Evolutionary conservation across 2,888 invertebrate species (phyloP).

Genomic region (Caprella mutica): DNA sequence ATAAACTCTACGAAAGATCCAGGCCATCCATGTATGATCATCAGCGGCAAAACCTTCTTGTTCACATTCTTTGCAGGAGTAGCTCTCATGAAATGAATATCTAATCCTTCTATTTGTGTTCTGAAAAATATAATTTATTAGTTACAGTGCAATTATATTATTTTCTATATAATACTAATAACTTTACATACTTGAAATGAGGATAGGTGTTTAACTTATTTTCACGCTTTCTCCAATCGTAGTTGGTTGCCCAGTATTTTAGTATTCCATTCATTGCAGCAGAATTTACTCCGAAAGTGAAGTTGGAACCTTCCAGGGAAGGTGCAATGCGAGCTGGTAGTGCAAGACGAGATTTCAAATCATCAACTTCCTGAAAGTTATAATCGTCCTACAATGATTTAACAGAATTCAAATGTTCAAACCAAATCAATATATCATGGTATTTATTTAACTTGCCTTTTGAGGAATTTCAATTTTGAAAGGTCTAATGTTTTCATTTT

Average conservation of each 20-base stretch:
- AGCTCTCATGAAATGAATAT: constrained; percentile 63
- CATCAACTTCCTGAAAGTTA: constrained; percentile 19
- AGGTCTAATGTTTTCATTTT: not conserved
- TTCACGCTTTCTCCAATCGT: constrained; percentile 60
- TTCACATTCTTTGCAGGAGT: constrained; percentile 40
- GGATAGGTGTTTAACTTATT: constrained; percentile 56
- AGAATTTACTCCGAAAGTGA: constrained; percentile 70
- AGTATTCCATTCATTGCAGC: constrained; percentile 54
- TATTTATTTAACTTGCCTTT: constrained; percentile 6
- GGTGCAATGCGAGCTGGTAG: constrained; percentile 34
- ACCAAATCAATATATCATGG: no score
- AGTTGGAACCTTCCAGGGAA: constrained; percentile 47
- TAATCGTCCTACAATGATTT: no score
- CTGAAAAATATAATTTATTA: constrained; percentile 38
- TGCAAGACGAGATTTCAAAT: constrained; percentile 16
- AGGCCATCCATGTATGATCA: constrained; percentile 76
- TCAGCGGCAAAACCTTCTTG: constrained; percentile 46
- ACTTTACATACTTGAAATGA: constrained; percentile 52
- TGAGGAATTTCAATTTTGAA: constrained; percentile 9
- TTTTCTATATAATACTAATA: no score
- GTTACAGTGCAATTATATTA: no score
- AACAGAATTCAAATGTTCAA: no score
- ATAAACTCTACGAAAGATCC: constrained; percentile 70
- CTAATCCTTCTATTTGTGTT: constrained; percentile 63
- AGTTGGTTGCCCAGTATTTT: constrained; percentile 63